These are phyloP conservation scores for Phalera bucephala DNA, from an alignment of 2,888 invertebrate genomes.

Conservation along the genomic window DNA sequence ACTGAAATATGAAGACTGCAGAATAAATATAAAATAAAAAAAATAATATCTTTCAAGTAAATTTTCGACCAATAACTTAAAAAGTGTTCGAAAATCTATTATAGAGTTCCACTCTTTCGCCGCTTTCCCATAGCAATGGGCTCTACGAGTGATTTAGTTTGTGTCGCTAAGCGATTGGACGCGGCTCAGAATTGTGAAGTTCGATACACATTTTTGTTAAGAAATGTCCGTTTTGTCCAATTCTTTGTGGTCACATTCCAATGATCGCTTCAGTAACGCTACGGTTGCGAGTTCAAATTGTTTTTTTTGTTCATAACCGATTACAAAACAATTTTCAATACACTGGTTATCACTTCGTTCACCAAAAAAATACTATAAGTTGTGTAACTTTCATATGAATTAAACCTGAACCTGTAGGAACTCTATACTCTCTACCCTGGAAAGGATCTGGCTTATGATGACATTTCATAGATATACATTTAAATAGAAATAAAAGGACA, in stretches of 20 bases:
- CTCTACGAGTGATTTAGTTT: constrained; percentile 48
- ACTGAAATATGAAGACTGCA: no score
- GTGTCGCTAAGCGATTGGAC: constrained; percentile 65
- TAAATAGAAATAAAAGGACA: no score
- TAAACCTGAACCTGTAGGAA: no score
- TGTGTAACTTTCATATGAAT: no score
- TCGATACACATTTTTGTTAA: constrained; percentile 51
- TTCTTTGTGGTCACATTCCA: constrained; percentile 63
- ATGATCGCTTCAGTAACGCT: constrained; percentile 49
- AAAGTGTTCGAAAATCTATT: constrained; percentile 29
- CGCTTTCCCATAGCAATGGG: constrained; percentile 58
- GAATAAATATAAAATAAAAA: no score
- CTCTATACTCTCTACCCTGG: no score
- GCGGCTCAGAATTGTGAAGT: constrained; percentile 41
- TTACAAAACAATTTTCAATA: constrained; percentile 16
- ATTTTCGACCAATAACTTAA: neutral
- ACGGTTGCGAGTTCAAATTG: constrained; percentile 24
- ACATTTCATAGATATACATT: no score
- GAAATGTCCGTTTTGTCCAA: constrained; percentile 50
- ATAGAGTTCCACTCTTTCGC: constrained; percentile 43
- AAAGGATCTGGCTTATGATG: no score
- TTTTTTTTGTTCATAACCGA: constrained; percentile 28
- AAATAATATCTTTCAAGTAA: neutral
- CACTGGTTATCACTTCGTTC: no score
- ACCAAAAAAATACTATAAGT: no score